Evolutionary conservation across 2,113 vertebrate species (phyloP).

Genomic region (Rhynchopsitta pachyrhyncha): DNA sequence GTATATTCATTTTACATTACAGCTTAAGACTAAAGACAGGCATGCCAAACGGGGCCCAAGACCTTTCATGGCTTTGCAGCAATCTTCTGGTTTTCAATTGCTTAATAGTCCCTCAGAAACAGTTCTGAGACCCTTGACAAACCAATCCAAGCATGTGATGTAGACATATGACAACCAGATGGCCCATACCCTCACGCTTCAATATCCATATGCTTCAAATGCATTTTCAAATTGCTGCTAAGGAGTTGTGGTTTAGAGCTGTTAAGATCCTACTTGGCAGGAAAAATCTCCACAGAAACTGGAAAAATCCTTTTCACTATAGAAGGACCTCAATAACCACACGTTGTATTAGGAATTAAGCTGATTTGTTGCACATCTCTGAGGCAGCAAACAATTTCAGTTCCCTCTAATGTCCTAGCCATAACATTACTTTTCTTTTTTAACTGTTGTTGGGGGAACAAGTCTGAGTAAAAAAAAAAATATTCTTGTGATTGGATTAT

Average conservation of each 20-base stretch:
- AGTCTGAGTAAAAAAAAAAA: not conserved
- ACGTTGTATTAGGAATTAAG: not conserved
- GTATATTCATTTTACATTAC: not conserved
- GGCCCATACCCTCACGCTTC: not conserved
- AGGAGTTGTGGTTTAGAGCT: not conserved
- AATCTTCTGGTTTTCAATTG: not conserved
- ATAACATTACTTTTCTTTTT: not conserved
- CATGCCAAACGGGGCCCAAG: not conserved
- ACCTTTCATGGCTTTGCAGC: not conserved
- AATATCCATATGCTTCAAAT: conserved; percentile 3
- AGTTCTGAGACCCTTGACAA: conserved; percentile 6
- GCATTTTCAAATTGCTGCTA: not conserved
- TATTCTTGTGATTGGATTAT: not conserved
- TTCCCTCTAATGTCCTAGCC: not conserved
- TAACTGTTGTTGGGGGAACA: not conserved
- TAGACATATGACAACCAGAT: conserved; percentile 48
- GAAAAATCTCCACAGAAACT: conserved; percentile 7
- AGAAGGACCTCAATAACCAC: not conserved
- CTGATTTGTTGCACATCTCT: not conserved
- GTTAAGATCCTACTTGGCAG: not conserved
- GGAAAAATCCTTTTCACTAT: not conserved
- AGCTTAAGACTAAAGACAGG: not conserved
- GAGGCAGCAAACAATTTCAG: not conserved
- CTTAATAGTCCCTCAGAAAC: not conserved
- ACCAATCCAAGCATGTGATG: not conserved